Conservation (phyloP, 2,797 vertebrate species). For the Enteromius fasciolatus region DNA sequence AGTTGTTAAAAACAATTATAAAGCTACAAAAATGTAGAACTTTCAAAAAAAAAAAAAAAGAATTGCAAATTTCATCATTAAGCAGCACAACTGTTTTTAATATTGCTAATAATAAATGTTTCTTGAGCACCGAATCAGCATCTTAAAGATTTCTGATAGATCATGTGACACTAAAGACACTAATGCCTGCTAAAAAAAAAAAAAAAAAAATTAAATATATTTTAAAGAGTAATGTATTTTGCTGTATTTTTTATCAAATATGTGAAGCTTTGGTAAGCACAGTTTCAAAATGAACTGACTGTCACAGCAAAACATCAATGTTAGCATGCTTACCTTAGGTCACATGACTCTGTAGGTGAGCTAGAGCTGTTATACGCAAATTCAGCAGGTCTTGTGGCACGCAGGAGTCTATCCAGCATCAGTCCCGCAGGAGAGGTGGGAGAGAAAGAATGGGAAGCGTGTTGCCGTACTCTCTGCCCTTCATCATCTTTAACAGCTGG, state of each 20-base stretch:
- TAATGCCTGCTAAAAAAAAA: neutral
- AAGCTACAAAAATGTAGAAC: neutral
- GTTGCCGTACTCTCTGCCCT: constrained; percentile 21
- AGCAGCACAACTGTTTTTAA: neutral
- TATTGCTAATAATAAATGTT: neutral
- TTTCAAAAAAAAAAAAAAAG: neutral
- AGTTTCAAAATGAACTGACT: neutral
- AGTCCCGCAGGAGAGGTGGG: constrained; percentile 55
- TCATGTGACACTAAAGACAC: neutral
- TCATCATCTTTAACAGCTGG: constrained; percentile 57
- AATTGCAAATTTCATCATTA: neutral
- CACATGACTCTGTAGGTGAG: constrained; percentile 76
- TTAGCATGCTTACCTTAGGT: constrained; percentile 81
- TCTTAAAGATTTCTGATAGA: neutral
- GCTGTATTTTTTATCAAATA: neutral
- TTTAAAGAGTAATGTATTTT: neutral
- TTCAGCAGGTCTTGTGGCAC: constrained; percentile 64
- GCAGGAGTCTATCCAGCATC: constrained; percentile 66
- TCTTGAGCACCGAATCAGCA: neutral
- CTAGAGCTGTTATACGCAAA: constrained; percentile 67
- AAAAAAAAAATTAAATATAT: neutral
- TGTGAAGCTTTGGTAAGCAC: too few species aligned
- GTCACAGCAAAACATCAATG: neutral
- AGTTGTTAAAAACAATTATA: neutral
- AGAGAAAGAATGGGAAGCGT: constrained; percentile 34